Conservation (phyloP, 64 coral and sea anemone species). For the Actinia equina region DNA sequence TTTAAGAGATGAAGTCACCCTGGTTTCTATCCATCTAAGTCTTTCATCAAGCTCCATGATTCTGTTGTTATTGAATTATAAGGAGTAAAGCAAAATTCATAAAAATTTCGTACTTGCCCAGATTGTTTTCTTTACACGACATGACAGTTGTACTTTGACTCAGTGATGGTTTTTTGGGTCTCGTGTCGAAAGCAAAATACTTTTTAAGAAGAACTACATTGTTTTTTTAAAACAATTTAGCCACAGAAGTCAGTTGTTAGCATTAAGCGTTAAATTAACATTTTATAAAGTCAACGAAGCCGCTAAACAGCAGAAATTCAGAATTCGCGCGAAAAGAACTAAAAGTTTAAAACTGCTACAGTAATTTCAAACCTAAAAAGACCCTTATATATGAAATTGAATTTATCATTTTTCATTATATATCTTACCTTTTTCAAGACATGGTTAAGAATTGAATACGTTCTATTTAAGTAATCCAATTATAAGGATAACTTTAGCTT, state of each 20-base stretch:
- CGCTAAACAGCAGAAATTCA: slow-evolving; percentile 5
- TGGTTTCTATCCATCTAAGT: slow-evolving; percentile 89
- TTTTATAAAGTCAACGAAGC: not conserved
- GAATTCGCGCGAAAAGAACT: slow-evolving; percentile 42
- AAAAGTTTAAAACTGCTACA: not conserved
- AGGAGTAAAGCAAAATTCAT: not conserved
- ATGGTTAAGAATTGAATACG: slow-evolving; percentile 11
- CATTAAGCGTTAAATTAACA: not conserved
- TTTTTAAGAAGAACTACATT: not conserved
- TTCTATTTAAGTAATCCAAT: slow-evolving; percentile 12
- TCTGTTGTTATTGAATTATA: not conserved
- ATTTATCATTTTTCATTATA: not conserved
- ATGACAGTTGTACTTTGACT: not conserved
- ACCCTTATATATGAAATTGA: not conserved
- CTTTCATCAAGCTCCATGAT: slow-evolving; percentile 94
- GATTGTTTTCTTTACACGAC: not conserved
- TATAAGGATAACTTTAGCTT: slow-evolving; percentile 22
- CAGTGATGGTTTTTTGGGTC: not conserved
- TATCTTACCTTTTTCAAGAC: slow-evolving; percentile 11
- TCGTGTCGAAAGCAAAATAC: not conserved
- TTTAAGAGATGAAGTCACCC: slow-evolving; percentile 93
- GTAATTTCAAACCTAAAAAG: not conserved
- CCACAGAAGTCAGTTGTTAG: not conserved
- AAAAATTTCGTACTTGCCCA: not conserved
- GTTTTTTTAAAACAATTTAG: not conserved